Evolutionary conservation across 1,140 invertebrate species (phyloP).

Genomic region (Drosophila aff.): DNA sequence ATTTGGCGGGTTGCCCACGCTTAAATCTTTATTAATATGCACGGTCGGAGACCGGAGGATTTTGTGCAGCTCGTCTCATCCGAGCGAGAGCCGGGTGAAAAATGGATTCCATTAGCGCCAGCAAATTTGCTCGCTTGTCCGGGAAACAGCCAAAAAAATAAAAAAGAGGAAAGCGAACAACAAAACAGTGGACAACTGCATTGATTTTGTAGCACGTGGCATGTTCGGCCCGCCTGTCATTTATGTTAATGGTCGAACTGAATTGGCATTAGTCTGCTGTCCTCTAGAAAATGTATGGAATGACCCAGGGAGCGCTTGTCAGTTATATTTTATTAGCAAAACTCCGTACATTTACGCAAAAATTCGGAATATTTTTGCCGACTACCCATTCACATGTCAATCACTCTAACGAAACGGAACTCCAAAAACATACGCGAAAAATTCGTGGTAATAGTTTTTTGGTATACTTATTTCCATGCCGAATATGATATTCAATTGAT

Average conservation of each 20-base stretch:
- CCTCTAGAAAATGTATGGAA: neutral
- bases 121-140: conserved; percentile 66
- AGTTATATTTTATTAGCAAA: neutral
- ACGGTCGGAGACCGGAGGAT: conserved; percentile 47
- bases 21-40: conserved; percentile 82
- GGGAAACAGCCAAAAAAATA: conserved; percentile 10
- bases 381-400: neutral
- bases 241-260: conserved; percentile 71
- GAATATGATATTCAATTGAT: neutral
- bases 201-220: conserved; percentile 71
- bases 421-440: too few relatives aligned
- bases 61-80: conserved; percentile 44
- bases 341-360: neutral
- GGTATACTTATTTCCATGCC: too few relatives aligned
- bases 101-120: conserved; percentile 67
- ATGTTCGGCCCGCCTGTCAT: conserved; percentile 61
- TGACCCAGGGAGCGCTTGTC: neutral
- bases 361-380: neutral
- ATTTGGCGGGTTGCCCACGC: conserved; percentile 58
- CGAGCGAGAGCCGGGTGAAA: conserved; percentile 55
- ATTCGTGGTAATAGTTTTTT: neutral
- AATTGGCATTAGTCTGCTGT: conserved; percentile 47
- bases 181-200: conserved; percentile 54
- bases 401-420: neutral
- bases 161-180: neutral